A percentile compares a stretch with the other conserved stretches of the same genome.
Conservation (phyloP, 2,888 invertebrate genomes). For the Apomyelois bistriatella region DNA sequence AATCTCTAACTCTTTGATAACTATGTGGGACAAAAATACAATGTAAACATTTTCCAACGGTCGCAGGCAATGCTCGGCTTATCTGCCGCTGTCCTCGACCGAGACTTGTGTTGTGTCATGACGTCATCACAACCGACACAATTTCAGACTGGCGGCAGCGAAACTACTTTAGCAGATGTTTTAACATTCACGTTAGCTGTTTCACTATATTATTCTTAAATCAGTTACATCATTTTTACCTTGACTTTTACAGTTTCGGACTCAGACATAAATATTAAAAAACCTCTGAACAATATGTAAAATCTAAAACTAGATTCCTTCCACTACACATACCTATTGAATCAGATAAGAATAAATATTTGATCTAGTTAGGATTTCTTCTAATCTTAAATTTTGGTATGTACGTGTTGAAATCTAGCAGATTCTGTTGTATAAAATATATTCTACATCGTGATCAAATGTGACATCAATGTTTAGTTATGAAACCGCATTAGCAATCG, state of each 20-base stretch:
- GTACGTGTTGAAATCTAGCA: too few relatives aligned
- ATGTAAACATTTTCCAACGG: slow-evolving; percentile 20
- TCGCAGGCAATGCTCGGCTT: slow-evolving; percentile 26
- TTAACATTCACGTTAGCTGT: not conserved
- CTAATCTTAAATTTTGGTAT: too few relatives aligned
- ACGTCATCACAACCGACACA: slow-evolving; percentile 40
- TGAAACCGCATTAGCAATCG: slow-evolving; percentile 11
- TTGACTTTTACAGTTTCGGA: too few relatives aligned
- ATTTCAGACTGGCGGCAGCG: slow-evolving; percentile 21
- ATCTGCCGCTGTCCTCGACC: slow-evolving; percentile 43
- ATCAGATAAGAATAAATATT: too few relatives aligned
- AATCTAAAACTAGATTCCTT: too few relatives aligned
- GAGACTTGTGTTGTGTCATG: slow-evolving; percentile 32
- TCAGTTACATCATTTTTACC: not conserved
- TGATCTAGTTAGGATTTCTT: too few relatives aligned
- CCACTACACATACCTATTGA: too few relatives aligned
- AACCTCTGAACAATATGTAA: too few relatives aligned
- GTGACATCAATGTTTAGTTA: slow-evolving; percentile 12
- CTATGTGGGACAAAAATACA: slow-evolving; percentile 12
- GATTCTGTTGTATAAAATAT: too few relatives aligned
- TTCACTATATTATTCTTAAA: not conserved
- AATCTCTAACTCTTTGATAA: too few relatives aligned
- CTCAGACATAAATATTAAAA: too few relatives aligned
- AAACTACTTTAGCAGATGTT: not conserved
- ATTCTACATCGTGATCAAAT: not conserved